Evolutionary conservation across 2,113 vertebrate species (phyloP).

Genomic region (human): GRCh38 chrX:29673501-29674000

Average conservation of each 20-base stretch:
- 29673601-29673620: background rate
- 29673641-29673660: background rate
- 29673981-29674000: background rate
- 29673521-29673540: background rate
- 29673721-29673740: background rate
- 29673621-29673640: background rate
- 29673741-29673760: constrained; percentile 21
- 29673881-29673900: background rate
- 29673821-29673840: background rate
- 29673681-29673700: constrained; percentile 21
- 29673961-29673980: background rate
- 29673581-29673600: background rate
- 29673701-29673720: constrained; percentile 33
- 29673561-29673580: background rate
- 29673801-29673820: constrained; percentile 19
- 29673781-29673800: background rate
- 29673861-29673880: background rate
- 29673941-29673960: background rate
- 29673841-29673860: background rate
- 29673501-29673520: constrained; percentile 26
- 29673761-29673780: constrained; percentile 29
- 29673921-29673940: background rate
- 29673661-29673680: constrained; percentile 11
- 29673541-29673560: constrained; percentile 17
- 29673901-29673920: background rate